These are phyloP conservation scores for Dasypogon diadema DNA, from an alignment of 2,888 invertebrate genomes.

Conservation along the genomic window DNA sequence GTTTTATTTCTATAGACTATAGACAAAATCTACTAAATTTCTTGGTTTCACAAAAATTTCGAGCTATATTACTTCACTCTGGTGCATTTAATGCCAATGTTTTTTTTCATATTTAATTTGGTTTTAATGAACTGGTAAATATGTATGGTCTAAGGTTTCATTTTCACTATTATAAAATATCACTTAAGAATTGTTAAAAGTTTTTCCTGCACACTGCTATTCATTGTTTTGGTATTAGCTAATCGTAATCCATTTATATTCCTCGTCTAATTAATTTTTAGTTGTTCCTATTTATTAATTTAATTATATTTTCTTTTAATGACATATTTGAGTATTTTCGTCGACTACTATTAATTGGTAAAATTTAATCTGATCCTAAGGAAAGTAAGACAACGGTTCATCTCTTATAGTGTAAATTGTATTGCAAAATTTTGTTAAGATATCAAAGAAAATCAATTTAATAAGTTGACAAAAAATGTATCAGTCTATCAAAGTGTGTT, in stretches of 20 bases:
- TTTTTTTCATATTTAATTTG: background rate
- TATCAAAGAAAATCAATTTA: too few relatives aligned
- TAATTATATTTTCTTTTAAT: too few relatives aligned
- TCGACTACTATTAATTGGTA: too few relatives aligned
- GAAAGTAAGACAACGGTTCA: too few relatives aligned
- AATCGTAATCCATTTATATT: background rate
- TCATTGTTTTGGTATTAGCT: background rate
- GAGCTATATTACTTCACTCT: background rate
- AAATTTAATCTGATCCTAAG: too few relatives aligned
- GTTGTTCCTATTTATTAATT: background rate
- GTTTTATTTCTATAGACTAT: slow-evolving; percentile 22
- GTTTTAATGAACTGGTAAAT: background rate
- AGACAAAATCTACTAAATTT: slow-evolving; percentile 18
- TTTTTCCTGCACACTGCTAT: slow-evolving; percentile 19
- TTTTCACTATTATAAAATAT: slow-evolving; percentile 53
- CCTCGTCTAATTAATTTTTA: background rate
- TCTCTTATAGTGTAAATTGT: too few relatives aligned
- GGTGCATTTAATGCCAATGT: background rate
- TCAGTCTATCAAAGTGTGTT: too few relatives aligned
- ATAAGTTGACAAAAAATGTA: too few relatives aligned
- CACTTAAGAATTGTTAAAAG: slow-evolving; percentile 55
- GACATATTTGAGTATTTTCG: too few relatives aligned
- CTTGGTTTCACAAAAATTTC: background rate
- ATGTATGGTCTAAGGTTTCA: background rate
- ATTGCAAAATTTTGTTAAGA: too few relatives aligned